phyloP scores from a whole-genome alignment of 2,113 vertebrate species.

The Erpornis zantholeuca region DNA sequence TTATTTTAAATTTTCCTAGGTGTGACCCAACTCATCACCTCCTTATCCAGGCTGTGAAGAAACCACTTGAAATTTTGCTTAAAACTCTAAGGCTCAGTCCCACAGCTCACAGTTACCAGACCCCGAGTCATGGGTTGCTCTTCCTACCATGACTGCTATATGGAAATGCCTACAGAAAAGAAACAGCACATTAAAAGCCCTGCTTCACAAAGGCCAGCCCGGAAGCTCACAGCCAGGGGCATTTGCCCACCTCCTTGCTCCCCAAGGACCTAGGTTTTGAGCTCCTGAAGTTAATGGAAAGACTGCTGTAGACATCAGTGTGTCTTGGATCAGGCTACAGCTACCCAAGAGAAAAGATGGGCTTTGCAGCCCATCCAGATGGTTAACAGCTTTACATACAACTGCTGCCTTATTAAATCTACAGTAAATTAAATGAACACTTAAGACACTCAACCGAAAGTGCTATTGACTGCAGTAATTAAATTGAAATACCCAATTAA shows the following conservation, averaged over 20 bases:
- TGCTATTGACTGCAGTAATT: conserved; percentile 59
- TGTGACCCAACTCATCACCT: not conserved
- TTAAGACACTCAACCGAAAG: conserved; percentile 46
- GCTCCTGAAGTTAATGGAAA: conserved; percentile 16
- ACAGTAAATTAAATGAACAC: conserved; percentile 58
- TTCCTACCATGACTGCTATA: not conserved
- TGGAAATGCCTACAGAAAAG: not conserved
- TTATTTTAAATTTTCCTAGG: conserved; percentile 18
- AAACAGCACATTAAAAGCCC: not conserved
- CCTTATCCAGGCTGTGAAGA: not conserved
- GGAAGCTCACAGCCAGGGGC: not conserved
- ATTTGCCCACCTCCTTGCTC: not conserved
- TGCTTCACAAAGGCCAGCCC: not conserved
- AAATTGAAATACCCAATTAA: conserved; percentile 60
- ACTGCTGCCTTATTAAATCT: conserved; percentile 50
- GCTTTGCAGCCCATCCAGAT: conserved; percentile 57
- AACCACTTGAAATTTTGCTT: not conserved
- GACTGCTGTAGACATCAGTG: conserved; percentile 27
- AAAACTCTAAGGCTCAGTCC: not conserved
- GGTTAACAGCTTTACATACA: conserved; percentile 53
- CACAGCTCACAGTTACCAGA: not conserved
- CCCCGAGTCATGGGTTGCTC: not conserved
- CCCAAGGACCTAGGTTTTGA: not conserved
- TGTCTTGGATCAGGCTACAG: conserved; percentile 36
- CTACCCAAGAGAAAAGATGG: conserved; percentile 29